phyloP scores from a whole-genome alignment of 2,113 vertebrate species.

The Perca fluviatilis region DNA sequence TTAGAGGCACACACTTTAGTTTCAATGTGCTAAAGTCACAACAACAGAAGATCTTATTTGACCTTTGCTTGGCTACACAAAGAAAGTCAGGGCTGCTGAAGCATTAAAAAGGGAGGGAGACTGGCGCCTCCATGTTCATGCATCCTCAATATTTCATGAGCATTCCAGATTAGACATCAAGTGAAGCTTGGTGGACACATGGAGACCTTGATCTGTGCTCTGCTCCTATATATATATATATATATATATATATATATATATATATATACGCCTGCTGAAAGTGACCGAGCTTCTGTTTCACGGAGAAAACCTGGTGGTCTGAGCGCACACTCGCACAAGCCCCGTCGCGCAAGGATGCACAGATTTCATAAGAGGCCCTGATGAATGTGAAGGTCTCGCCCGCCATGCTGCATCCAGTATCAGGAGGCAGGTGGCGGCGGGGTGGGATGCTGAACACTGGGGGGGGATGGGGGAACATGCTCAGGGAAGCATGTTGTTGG shows the following conservation, averaged over 20 bases:
- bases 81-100: conserved; percentile 35
- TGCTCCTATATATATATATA: neutral
- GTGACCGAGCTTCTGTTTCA: neutral
- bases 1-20: neutral
- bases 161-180: conserved; percentile 34
- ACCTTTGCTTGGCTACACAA: conserved; percentile 52
- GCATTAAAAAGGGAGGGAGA: conserved; percentile 44
- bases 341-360: conserved; percentile 3
- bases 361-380: conserved; percentile 29
- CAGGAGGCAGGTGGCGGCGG: conserved; percentile 63
- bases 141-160: conserved; percentile 80
- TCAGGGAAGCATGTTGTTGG: conserved; percentile 55
- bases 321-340: neutral
- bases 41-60: neutral
- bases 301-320: neutral
- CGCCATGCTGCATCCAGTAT: conserved; percentile 27
- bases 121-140: conserved; percentile 67
- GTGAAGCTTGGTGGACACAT: conserved; percentile 31
- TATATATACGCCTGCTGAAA: neutral
- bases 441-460: conserved; percentile 30
- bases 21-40: conserved; percentile 1
- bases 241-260: neutral
- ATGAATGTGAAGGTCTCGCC: conserved; percentile 46
- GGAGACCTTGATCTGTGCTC: conserved; percentile 19
- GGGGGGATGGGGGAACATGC: conserved; percentile 58